phyloP scores from a whole-genome alignment of 2,888 invertebrate species.

The Drosophila ezoana region DNA sequence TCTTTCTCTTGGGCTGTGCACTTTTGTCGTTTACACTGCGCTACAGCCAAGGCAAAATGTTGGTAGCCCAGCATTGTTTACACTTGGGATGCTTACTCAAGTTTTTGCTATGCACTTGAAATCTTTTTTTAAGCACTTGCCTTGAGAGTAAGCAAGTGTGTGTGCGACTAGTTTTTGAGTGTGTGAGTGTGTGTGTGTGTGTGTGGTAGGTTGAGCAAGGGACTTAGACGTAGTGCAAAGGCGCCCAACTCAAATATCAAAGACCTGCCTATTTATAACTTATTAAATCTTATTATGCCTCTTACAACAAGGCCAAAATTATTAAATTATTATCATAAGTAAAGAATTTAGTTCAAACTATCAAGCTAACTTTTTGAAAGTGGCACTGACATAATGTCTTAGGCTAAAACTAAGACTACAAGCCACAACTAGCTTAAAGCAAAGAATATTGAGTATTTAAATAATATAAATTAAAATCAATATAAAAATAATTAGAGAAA shows the following conservation, averaged over 20 bases:
- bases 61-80: conserved; percentile 55
- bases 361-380: no score
- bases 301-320: conserved; percentile 8
- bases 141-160: conserved; percentile 18
- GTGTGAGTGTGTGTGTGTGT: neutral
- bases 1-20: conserved; percentile 14
- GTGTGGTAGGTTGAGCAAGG: neutral
- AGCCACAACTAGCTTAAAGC: no score
- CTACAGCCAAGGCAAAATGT: conserved; percentile 58
- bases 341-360: neutral
- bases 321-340: no score
- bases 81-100: conserved; percentile 54
- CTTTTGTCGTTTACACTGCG: conserved; percentile 45
- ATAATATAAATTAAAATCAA: no score
- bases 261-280: conserved; percentile 15
- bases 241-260: conserved; percentile 8
- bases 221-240: conserved; percentile 1
- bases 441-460: no score
- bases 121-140: conserved; percentile 55
- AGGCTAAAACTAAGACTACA: no score
- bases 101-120: conserved; percentile 64
- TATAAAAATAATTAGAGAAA: no score
- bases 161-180: neutral
- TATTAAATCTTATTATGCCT: conserved; percentile 18
- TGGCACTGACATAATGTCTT: no score